These are phyloP conservation scores for Siniperca obscura DNA, from an alignment of 2,797 vertebrate species.

Conservation along the genomic window DNA sequence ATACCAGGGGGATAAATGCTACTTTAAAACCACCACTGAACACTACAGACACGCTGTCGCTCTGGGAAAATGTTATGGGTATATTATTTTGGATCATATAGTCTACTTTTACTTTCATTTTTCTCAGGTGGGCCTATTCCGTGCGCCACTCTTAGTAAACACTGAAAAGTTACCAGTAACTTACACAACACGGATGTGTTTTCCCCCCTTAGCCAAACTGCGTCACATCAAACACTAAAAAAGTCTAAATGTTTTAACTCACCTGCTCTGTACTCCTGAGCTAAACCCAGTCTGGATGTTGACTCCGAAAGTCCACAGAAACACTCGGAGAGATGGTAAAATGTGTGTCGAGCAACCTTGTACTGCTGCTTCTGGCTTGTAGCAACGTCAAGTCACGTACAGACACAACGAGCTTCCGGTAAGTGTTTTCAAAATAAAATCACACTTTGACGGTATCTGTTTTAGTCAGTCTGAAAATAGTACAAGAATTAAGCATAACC, in stretches of 20 bases:
- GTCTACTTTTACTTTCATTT: slow-evolving; percentile 58
- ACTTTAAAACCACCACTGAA: not conserved
- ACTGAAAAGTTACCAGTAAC: slow-evolving; percentile 57
- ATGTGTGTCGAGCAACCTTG: not conserved
- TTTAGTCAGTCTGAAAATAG: not conserved
- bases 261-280: slow-evolving; percentile 42
- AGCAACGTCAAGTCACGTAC: fast-evolving
- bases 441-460: fast-evolving
- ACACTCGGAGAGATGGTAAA: not conserved
- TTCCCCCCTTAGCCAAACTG: slow-evolving; percentile 48
- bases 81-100: not conserved
- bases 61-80: fast-evolving
- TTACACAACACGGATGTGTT: slow-evolving; percentile 19
- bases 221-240: slow-evolving; percentile 55
- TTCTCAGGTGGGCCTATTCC: slow-evolving; percentile 35
- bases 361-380: not conserved
- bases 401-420: slow-evolving; percentile 1
- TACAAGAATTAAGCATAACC: not conserved
- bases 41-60: not conserved
- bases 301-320: not conserved
- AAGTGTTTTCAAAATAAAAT: slow-evolving; percentile 36
- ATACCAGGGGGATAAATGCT: not conserved
- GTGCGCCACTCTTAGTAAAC: slow-evolving; percentile 20
- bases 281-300: fast-evolving
- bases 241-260: slow-evolving; percentile 25